A percentile compares a stretch with the other conserved stretches of the same genome.
These are phyloP conservation scores for Penaeus monodon DNA, from an alignment of 2,888 invertebrate genomes.

Conservation along the genomic window DNA sequence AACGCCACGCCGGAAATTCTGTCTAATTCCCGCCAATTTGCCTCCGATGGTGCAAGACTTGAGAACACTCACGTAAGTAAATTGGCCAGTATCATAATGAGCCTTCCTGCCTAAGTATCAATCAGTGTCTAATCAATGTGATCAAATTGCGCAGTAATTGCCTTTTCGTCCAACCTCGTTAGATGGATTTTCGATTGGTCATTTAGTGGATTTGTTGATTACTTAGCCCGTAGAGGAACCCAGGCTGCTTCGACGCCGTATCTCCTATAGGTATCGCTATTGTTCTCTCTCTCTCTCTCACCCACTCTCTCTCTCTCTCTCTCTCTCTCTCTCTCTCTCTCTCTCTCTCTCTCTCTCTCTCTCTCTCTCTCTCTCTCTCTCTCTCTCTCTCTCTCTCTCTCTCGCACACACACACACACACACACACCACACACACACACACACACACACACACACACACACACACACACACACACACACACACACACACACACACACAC, in stretches of 20 bases:
- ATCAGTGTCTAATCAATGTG: slow-evolving; percentile 47
- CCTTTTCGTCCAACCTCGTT: slow-evolving; percentile 12
- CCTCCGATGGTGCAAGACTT: slow-evolving; percentile 37
- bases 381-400: too few species aligned
- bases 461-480: too few species aligned
- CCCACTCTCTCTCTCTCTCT: not conserved
- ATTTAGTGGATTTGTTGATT: not conserved
- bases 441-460: too few species aligned
- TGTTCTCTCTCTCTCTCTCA: not conserved
- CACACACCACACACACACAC: too few species aligned
- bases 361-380: too few species aligned
- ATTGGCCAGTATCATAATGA: slow-evolving; percentile 35
- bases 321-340: not conserved
- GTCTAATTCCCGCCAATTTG: slow-evolving; percentile 35
- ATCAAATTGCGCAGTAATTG: slow-evolving; percentile 46
- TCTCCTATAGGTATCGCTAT: not conserved
- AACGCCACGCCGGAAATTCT: slow-evolving; percentile 23
- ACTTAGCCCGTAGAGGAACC: not conserved
- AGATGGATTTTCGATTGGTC: slow-evolving; percentile 1
- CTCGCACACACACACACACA: too few species aligned
- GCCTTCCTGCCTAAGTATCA: slow-evolving; percentile 37
- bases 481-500: too few species aligned
- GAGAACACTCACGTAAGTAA: slow-evolving; percentile 39
- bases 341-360: too few species aligned
- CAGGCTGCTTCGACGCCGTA: not conserved